phyloP scores from a whole-genome alignment of 2,113 vertebrate species.

The Oenanthe melanoleuca region DNA sequence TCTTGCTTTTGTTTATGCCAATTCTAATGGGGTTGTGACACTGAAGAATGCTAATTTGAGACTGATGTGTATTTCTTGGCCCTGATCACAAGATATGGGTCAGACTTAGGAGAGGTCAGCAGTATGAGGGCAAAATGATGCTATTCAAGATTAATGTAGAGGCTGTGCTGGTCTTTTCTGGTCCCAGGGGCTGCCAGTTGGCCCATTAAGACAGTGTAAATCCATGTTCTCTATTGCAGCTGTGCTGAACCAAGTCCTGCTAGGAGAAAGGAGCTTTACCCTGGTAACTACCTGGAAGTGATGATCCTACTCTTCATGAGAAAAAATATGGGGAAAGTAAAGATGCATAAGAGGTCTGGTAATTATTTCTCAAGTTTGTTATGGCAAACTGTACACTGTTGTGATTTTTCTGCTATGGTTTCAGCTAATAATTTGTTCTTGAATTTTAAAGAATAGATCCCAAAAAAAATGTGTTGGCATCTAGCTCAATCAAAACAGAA shows the following conservation, averaged over 20 bases:
- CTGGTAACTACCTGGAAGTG: not conserved
- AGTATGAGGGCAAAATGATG: not conserved
- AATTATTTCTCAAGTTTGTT: constrained; percentile 21
- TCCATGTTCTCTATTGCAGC: not conserved
- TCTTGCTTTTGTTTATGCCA: not conserved
- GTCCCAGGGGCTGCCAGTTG: not conserved
- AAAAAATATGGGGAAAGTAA: not conserved
- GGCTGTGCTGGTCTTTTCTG: not conserved
- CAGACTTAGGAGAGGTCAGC: not conserved
- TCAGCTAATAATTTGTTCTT: constrained; percentile 20
- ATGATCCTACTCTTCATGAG: not conserved
- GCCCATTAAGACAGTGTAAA: not conserved
- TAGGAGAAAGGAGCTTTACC: not conserved
- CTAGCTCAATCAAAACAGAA: constrained; percentile 47
- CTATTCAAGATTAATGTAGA: not conserved
- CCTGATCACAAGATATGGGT: not conserved
- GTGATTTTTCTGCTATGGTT: constrained; percentile 9
- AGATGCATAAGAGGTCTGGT: not conserved
- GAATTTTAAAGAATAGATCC: constrained; percentile 33
- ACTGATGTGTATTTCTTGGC: not conserved
- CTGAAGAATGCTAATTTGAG: not conserved
- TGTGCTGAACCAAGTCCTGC: not conserved
- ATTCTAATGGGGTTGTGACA: not conserved
- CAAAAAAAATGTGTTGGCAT: constrained; percentile 17
- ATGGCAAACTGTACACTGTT: not conserved